Evolutionary conservation across 2,888 invertebrate species (phyloP), one percentile per base, ranked within the genome.

Genomic region (Myopa tessellatipennis): DNA sequence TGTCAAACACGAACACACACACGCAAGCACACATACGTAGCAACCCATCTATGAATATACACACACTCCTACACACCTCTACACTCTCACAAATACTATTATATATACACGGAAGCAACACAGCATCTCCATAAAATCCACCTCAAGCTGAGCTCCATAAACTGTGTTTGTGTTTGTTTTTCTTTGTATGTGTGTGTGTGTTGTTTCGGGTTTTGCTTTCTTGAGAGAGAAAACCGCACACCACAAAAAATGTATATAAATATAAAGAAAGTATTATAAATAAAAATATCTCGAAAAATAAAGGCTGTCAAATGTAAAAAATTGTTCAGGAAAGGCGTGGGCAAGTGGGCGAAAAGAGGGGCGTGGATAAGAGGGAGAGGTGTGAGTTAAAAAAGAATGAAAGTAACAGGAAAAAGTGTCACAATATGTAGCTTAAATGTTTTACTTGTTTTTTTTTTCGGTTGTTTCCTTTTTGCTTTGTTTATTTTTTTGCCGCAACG

Each of bases 51-150:
- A 60, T 36, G 69, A 4, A 73, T 36, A 14, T 50, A 50, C 61
- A 69, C 60, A 40, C 34, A 16, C 45, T 63, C 74, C 38, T 45
- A 55, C 67, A 26, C 26, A 26, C 26, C 26, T 26, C 1, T 2
- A 26, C 26, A 26, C 26, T 26, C 26, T 26, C 1, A 26, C 26
- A 26, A 26, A 26, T 26, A n/a, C n/a, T n/a, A n/a, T n/a, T n/a
- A n/a, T n/a, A n/a, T n/a, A 26, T 26, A 26, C 26, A 2, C 2
- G 26, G 26, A 26, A 26, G 2, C 26, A 73, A 79, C 76, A 74
- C 18, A 18, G n/a, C n/a, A 16, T 58, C 18, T 18, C 16, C 50
- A 69, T 74, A 70, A 78, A 55, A 65, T 72, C 63, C 26, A 52
- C 65, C 45, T 45, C 45, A 45, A 6, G 10, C 10, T 45, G 6